Percentiles rank a stretch among this genome's conserved stretches.
Evolutionary conservation across 1,140 invertebrate genomes (phyloP).

Genomic region (Neuroterus valhalla): DNA sequence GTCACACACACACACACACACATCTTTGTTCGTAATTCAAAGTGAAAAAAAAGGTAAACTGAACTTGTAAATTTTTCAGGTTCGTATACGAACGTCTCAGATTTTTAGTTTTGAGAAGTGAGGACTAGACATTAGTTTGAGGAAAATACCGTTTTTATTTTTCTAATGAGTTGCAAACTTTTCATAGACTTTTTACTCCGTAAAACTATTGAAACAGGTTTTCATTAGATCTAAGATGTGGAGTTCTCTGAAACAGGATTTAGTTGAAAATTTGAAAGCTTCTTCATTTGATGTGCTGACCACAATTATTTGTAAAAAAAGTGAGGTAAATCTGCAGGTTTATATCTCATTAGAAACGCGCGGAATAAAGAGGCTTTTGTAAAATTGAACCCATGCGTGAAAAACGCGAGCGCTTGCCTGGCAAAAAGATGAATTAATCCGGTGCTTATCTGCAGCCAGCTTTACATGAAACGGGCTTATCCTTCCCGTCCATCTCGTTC

Average conservation of each 20-base stretch:
- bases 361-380: slow-evolving; percentile 3
- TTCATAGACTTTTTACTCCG: too few relatives aligned
- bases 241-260: too few relatives aligned
- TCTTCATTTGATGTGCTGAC: background rate
- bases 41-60: too few relatives aligned
- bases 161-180: too few relatives aligned
- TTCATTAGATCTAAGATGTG: too few relatives aligned
- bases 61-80: too few relatives aligned
- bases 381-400: slow-evolving; percentile 29
- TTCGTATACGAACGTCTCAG: too few relatives aligned
- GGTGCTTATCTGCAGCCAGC: slow-evolving; percentile 26
- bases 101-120: background rate
- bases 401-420: slow-evolving; percentile 6
- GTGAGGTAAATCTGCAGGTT: background rate
- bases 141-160: background rate
- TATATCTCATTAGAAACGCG: background rate
- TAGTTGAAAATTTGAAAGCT: background rate
- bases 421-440: slow-evolving; percentile 27
- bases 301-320: background rate
- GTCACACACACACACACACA: too few relatives aligned
- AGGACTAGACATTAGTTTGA: background rate
- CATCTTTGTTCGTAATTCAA: too few relatives aligned
- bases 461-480: slow-evolving; percentile 23
- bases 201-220: too few relatives aligned
- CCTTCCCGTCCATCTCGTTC: slow-evolving; percentile 7